phyloP scores from a whole-genome alignment of 2,797 vertebrate species.

The Sphenodon punctatus region DNA sequence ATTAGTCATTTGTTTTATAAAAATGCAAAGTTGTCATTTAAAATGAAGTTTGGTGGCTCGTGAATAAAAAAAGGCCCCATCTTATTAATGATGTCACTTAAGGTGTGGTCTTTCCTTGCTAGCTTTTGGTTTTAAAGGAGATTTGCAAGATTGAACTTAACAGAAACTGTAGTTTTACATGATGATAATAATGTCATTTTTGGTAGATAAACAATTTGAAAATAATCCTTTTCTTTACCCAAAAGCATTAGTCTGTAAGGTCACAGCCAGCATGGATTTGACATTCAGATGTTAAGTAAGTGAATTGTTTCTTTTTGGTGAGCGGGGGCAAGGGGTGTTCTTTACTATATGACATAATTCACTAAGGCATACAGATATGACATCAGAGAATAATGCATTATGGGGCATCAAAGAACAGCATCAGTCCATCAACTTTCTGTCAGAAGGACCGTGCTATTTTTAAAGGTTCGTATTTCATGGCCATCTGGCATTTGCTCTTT shows the following conservation, averaged over 20 bases:
- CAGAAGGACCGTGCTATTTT: background rate
- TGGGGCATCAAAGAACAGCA: background rate
- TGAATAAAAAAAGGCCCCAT: slow-evolving; percentile 27
- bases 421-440: no score
- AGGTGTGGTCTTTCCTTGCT: background rate
- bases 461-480: background rate
- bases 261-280: background rate
- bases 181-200: no score
- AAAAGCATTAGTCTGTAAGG: background rate
- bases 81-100: background rate
- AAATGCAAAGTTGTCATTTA: slow-evolving; percentile 35
- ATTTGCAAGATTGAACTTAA: background rate
- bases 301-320: no score
- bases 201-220: no score
- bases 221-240: no score
- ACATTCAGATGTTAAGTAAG: background rate
- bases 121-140: background rate
- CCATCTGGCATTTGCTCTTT: background rate
- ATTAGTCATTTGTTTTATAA: slow-evolving; percentile 29
- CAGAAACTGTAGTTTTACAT: slow-evolving; percentile 2
- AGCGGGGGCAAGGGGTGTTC: background rate
- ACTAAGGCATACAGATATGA: background rate
- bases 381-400: background rate
- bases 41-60: background rate
- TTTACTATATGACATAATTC: background rate